Evolutionary conservation across 2,113 vertebrate species (phyloP).

Genomic region (Phalacrocorax pelagicus): DNA sequence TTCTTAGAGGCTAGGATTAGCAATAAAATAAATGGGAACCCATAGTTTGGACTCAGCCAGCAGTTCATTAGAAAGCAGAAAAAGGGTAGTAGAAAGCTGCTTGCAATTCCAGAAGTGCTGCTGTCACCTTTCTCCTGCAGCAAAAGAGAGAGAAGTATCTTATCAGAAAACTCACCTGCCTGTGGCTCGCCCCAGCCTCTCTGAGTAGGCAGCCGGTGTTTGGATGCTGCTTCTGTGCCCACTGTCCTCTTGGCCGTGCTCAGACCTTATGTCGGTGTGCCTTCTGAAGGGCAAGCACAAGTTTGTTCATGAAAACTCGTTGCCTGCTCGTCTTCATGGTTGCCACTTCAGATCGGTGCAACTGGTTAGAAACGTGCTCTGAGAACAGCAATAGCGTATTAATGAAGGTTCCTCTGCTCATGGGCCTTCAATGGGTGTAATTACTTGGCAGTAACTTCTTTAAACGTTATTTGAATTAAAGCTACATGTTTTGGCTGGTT

Average conservation of each 20-base stretch:
- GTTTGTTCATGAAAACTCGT: not conserved
- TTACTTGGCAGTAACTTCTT: conserved; percentile 58
- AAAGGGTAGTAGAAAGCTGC: not conserved
- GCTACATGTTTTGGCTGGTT: conserved; percentile 51
- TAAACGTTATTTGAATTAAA: conserved; percentile 44
- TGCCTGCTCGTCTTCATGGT: conserved; percentile 8
- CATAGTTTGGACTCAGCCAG: not conserved
- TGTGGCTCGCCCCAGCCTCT: not conserved
- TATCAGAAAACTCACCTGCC: not conserved
- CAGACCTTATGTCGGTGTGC: not conserved
- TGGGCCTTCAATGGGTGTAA: conserved; percentile 37
- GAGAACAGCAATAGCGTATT: not conserved
- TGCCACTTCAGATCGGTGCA: conserved; percentile 10
- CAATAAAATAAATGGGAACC: not conserved
- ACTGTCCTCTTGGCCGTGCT: not conserved
- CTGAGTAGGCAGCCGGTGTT: not conserved
- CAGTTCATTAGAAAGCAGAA: not conserved
- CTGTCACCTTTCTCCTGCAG: not conserved
- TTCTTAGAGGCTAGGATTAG: conserved; percentile 46
- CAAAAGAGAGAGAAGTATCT: not conserved
- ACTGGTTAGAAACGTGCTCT: not conserved
- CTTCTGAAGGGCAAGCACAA: not conserved
- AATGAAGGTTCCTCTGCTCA: conserved; percentile 12
- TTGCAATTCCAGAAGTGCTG: not conserved
- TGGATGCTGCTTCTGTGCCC: not conserved